These are phyloP conservation scores for Patella pellucida DNA, from an alignment of 2,888 invertebrate species.

Conservation along the genomic window DNA sequence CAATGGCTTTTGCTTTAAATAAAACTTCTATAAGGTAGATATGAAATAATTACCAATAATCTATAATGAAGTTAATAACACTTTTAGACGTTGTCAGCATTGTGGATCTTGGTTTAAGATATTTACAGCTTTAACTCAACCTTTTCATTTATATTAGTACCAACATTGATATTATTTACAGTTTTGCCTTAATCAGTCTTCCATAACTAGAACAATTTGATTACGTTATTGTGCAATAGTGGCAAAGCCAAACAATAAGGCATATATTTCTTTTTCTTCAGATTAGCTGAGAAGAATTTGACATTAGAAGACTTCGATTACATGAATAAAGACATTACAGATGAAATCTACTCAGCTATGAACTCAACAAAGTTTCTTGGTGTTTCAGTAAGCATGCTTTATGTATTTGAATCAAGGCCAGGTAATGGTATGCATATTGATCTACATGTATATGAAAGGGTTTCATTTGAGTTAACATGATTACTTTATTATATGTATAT, in stretches of 20 bases:
- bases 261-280: conserved; percentile 57
- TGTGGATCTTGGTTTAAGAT: neutral
- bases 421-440: too few species aligned
- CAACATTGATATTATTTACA: too few species aligned
- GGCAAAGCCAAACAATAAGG: neutral
- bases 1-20: conserved; percentile 96
- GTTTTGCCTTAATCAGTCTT: too few species aligned
- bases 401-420: too few species aligned
- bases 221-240: too few species aligned
- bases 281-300: conserved; percentile 83
- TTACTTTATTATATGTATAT: too few species aligned
- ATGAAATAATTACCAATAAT: neutral
- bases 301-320: conserved; percentile 96
- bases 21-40: conserved; percentile 78
- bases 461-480: too few species aligned
- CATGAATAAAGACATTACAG: conserved; percentile 92
- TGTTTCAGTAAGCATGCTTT: conserved; percentile 86
- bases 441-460: too few species aligned
- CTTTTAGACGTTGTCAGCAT: neutral
- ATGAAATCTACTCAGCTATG: conserved; percentile 96
- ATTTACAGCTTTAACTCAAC: too few species aligned
- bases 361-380: conserved; percentile 98
- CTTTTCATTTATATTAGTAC: too few species aligned
- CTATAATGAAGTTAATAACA: too few species aligned
- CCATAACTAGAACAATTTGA: too few species aligned